Evolutionary conservation across 2,113 vertebrate genomes (phyloP).

Genomic region (Tauraco erythrolophus): DNA sequence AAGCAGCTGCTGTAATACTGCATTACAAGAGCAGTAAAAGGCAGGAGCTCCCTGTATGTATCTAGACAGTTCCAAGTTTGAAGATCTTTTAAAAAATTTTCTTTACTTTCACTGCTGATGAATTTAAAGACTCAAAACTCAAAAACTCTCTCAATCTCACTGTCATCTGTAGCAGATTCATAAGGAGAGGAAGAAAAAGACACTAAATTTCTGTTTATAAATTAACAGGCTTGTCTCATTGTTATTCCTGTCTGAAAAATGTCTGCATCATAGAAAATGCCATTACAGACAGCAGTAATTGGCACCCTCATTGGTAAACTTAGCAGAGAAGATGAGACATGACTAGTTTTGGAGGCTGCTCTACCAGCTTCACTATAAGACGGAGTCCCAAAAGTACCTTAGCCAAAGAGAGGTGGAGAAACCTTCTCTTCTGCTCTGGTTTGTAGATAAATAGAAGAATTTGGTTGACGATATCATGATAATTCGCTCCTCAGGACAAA

Average conservation of each 20-base stretch:
- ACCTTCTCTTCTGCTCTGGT: not conserved
- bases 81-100: not conserved
- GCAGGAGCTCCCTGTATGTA: not conserved
- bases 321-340: not conserved
- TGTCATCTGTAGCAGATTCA: not conserved
- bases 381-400: not conserved
- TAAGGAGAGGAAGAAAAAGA: not conserved
- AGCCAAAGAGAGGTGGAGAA: not conserved
- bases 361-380: not conserved
- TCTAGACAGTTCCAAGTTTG: not conserved
- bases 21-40: not conserved
- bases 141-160: not conserved
- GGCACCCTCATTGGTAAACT: not conserved
- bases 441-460: not conserved
- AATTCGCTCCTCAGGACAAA: not conserved
- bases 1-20: not conserved
- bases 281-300: not conserved
- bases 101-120: not conserved
- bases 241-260: not conserved
- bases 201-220: not conserved
- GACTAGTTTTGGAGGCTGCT: not conserved
- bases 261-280: not conserved
- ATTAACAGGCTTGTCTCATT: not conserved
- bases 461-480: not conserved
- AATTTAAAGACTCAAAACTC: not conserved